Conservation (phyloP, 2,888 invertebrate species). For the Drosophila recens region DNA sequence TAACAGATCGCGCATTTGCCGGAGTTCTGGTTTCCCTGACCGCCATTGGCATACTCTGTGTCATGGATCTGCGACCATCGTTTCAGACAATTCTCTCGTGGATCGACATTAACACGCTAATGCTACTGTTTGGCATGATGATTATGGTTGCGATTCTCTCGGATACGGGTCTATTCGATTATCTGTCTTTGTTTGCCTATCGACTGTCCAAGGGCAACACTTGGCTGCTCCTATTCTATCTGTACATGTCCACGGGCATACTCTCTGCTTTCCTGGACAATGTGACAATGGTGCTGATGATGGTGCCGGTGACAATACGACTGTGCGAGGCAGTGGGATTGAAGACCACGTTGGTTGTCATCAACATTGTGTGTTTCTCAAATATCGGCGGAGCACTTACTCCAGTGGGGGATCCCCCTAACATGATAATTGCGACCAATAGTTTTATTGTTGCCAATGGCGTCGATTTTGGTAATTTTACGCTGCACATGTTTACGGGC, state of each 20-base stretch:
- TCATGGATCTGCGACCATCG: conserved; percentile 88
- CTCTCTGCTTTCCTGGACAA: conserved; percentile 91
- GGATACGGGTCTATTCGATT: conserved; percentile 92
- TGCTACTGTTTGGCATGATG: conserved; percentile 92
- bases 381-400: conserved; percentile 96
- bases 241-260: conserved; percentile 89
- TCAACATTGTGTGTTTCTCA: conserved; percentile 93
- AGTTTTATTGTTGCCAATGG: conserved; percentile 83
- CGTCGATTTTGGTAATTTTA: conserved; percentile 91
- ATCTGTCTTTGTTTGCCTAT: conserved; percentile 89
- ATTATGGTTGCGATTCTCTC: conserved; percentile 90
- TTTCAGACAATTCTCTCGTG: conserved; percentile 89
- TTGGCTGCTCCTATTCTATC: conserved; percentile 90
- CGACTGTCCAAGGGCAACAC: conserved; percentile 89
- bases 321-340: conserved; percentile 94
- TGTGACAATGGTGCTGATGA: conserved; percentile 90
- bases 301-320: conserved; percentile 90
- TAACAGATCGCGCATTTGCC: conserved; percentile 86
- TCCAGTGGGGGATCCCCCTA: conserved; percentile 95
- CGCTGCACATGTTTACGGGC: conserved; percentile 92
- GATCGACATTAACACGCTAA: conserved; percentile 90
- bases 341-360: conserved; percentile 93
- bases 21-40: conserved; percentile 87
- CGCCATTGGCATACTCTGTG: conserved; percentile 89
- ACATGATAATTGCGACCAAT: conserved; percentile 82